phyloP scores from a whole-genome alignment of 2,797 vertebrate species.

The Pelodytes ibericus region DNA sequence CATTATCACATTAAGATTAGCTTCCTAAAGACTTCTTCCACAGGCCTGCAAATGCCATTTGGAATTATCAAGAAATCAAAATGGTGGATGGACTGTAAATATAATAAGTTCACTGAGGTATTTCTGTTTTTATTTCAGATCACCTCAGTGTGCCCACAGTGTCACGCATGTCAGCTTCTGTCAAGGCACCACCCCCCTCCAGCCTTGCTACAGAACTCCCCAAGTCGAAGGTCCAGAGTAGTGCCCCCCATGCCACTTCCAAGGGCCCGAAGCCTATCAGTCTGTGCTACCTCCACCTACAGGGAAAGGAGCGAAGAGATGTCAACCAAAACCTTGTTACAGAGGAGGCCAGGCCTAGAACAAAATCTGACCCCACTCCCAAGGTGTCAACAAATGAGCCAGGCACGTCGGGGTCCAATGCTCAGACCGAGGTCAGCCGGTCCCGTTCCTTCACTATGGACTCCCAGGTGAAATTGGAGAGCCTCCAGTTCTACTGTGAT shows the following conservation, averaged over 20 bases:
- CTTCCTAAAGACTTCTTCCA: no score
- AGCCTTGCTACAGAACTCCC: slow-evolving; percentile 62
- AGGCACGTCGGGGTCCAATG: slow-evolving; percentile 66
- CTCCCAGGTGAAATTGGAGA: slow-evolving; percentile 74
- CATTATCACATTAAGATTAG: no score
- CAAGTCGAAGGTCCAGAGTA: slow-evolving; percentile 68
- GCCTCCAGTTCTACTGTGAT: slow-evolving; percentile 86
- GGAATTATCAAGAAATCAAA: no score
- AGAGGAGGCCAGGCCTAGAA: slow-evolving; percentile 86
- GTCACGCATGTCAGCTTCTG: slow-evolving; percentile 73
- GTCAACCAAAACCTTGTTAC: slow-evolving; percentile 95
- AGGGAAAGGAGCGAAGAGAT: slow-evolving; percentile 90
- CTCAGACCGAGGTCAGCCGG: slow-evolving; percentile 77
- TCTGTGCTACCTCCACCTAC: slow-evolving; percentile 95
- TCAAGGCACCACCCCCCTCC: slow-evolving; percentile 40
- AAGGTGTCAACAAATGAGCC: slow-evolving; percentile 76
- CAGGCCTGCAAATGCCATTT: no score
- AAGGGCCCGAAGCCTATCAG: slow-evolving; percentile 89
- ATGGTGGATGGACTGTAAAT: not conserved
- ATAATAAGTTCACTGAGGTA: not conserved
- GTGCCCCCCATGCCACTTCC: slow-evolving; percentile 66
- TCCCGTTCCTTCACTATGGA: slow-evolving; percentile 87
- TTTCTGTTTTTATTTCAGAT: slow-evolving; percentile 78
- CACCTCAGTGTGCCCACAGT: slow-evolving; percentile 86
- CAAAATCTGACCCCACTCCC: slow-evolving; percentile 93